Base-by-base conservation (phyloP, 1,140 invertebrate genomes). In the Globodera ellingtonae region DNA sequence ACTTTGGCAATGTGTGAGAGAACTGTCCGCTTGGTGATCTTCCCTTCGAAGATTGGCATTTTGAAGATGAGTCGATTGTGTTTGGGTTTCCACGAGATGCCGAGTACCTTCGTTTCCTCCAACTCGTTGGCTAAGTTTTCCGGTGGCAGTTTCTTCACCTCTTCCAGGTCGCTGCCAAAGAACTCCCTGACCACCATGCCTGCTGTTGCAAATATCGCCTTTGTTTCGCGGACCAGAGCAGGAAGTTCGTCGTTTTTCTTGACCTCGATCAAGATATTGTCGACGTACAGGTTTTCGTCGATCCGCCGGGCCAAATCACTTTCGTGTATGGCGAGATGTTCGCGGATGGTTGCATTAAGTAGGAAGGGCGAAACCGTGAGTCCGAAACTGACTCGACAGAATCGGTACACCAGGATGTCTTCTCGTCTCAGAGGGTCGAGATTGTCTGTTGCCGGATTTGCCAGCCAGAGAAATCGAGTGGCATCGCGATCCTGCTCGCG, bases 391-490 rank as follows among this genome's bases (percentile, higher is more conserved):
- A 72, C 71, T 35, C 71, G 18, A 35, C 70, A 72, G 24, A 84
- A 84, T 4, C 83, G 71, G 21, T 44, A 69, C 0, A 82, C 59
- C n/a, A 72, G 18, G 35, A 84, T n/a, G 21, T 83, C 85, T 75
- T 66, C 5, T 24, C 47, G 0, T 18, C 35, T 79, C 0, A 80
- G n/a, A 8, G 44, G 35, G n/a, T 81, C 35, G 10, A 18, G 21
- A 8, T 9, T 44, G 7, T 7, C 8, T 2, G n/a, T 24, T 24
- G n/a, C 15, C 1, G 56, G 52, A 18, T 79, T 48, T 24, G 79
- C 48, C 3, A 79, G 0, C 79, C 79, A 79, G 3, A 79, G 21
- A 35, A 79, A 79, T 0, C 80, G 75, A 6, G 18, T 21, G 10
- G 75, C 15, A 18, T 79, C 80, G 8, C 79, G 35, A 21, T 79